A percentile compares a stretch with the other conserved stretches of the same genome.
phyloP scores from a whole-genome alignment of 2,888 invertebrate species.

The Formica aserva region DNA sequence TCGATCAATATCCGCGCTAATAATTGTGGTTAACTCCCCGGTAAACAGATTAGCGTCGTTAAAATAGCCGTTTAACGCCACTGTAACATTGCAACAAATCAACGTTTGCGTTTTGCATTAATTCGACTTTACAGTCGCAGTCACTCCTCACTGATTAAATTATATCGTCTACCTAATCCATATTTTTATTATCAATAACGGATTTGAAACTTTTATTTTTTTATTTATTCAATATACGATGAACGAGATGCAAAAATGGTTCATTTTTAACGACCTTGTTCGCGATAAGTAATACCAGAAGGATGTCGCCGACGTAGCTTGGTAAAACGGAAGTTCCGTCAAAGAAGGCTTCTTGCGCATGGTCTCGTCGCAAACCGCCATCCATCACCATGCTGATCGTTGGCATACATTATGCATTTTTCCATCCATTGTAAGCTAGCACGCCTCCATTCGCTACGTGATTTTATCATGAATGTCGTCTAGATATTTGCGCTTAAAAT shows the following conservation, averaged over 20 bases:
- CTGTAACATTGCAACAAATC: background rate
- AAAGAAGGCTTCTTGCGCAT: constrained; percentile 49
- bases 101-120: background rate
- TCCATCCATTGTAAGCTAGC: constrained; percentile 60
- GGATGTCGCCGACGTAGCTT: constrained; percentile 37
- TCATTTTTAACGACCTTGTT: constrained; percentile 8
- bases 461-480: constrained; percentile 64
- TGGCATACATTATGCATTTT: constrained; percentile 73
- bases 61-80: background rate
- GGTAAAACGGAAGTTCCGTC: constrained; percentile 57
- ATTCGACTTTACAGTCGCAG: background rate
- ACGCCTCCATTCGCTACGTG: constrained; percentile 64
- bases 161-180: background rate
- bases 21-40: constrained; percentile 1
- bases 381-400: constrained; percentile 71
- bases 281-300: constrained; percentile 33
- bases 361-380: constrained; percentile 58
- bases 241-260: background rate
- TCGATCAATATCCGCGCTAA: constrained; percentile 23
- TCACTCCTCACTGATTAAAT: background rate
- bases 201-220: background rate
- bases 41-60: background rate
- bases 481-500: constrained; percentile 37
- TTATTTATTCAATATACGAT: background rate
- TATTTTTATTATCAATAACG: constrained; percentile 16